phyloP scores from a whole-genome alignment of 2,888 invertebrate species.

The Eubasilissa splendida region DNA sequence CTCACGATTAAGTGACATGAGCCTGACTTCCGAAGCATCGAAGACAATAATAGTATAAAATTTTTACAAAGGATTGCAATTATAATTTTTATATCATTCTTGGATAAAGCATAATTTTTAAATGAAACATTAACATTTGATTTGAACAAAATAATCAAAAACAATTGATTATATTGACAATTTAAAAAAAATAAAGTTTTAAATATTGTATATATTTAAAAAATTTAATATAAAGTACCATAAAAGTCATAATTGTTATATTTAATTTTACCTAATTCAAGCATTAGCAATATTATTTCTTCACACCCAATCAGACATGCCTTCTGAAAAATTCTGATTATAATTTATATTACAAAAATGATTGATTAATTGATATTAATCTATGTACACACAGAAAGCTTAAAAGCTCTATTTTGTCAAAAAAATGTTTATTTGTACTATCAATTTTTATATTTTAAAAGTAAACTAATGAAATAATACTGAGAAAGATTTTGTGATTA shows the following conservation, averaged over 20 bases:
- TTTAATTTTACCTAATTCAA: constrained; percentile 53
- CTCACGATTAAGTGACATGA: too few species aligned
- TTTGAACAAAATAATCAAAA: neutral
- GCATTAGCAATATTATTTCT: constrained; percentile 56
- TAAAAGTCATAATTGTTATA: neutral
- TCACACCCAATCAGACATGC: constrained; percentile 57
- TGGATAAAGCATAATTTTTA: neutral
- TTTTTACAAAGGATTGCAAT: too few species aligned
- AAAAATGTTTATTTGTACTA: too few species aligned
- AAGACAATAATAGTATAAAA: too few species aligned
- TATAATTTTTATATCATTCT: too few species aligned
- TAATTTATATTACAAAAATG: neutral
- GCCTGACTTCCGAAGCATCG: too few species aligned
- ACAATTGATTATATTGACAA: too few species aligned
- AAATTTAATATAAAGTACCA: too few species aligned
- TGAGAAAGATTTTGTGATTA: too few species aligned
- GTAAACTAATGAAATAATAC: too few species aligned
- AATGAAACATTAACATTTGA: neutral
- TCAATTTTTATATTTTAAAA: too few species aligned
- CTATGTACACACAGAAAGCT: neutral
- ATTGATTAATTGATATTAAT: neutral
- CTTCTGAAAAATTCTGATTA: constrained; percentile 55
- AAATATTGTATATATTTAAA: neutral
- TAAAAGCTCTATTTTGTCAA: too few species aligned
- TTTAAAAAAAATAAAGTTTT: neutral